Evolutionary conservation across 2,888 invertebrate genomes (phyloP).

Genomic region (Bembecia ichneumoniformis): DNA sequence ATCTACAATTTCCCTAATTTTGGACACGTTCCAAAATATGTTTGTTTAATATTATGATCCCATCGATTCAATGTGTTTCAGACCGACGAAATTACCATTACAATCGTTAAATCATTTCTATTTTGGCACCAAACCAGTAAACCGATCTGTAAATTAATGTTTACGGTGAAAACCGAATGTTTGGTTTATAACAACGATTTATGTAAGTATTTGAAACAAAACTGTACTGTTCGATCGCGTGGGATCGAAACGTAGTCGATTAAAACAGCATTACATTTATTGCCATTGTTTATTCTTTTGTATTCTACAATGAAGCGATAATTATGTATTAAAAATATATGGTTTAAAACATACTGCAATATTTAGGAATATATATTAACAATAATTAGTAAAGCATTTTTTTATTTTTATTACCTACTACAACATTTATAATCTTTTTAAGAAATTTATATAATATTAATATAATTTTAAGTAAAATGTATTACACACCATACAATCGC

Average conservation of each 20-base stretch:
- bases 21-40: conserved; percentile 8
- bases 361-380: no score
- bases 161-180: conserved; percentile 13
- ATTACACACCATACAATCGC: no score
- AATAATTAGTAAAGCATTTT: no score
- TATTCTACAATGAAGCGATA: background rate
- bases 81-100: conserved; percentile 12
- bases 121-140: conserved; percentile 12
- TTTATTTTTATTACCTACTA: no score
- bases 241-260: background rate
- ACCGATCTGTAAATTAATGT: conserved; percentile 7
- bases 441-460: no score
- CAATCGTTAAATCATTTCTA: conserved; percentile 18
- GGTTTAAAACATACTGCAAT: no score
- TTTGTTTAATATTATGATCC: conserved; percentile 9
- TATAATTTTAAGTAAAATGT: no score
- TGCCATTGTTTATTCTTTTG: background rate
- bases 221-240: conserved; percentile 3
- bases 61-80: conserved; percentile 11
- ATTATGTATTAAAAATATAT: no score
- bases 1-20: conserved; percentile 2
- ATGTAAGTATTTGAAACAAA: conserved; percentile 4
- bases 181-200: conserved; percentile 15
- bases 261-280: conserved; percentile 4
- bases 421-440: no score